Evolutionary conservation across 2,888 invertebrate species (phyloP).

Genomic region (Helleia helle): DNA sequence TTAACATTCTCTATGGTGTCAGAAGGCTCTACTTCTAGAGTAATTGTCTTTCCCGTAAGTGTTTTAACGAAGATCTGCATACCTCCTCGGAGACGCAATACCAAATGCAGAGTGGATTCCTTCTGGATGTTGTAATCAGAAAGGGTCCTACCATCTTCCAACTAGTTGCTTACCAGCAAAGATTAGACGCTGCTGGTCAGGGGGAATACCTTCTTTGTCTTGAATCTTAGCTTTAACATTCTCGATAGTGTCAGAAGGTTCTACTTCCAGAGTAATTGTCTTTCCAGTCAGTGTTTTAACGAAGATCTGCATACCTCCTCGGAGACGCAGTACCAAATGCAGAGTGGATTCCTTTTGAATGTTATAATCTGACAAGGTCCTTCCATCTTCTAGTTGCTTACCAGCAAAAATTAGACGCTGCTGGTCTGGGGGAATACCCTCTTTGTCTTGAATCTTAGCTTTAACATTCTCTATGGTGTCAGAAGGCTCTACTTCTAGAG

Average conservation of each 20-base stretch:
- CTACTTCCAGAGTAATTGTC: constrained; percentile 36
- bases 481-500: constrained; percentile 46
- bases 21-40: constrained; percentile 30
- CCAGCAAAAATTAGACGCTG: constrained; percentile 53
- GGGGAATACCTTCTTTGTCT: constrained; percentile 40
- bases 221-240: constrained; percentile 42
- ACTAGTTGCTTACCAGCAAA: constrained; percentile 39
- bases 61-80: constrained; percentile 35
- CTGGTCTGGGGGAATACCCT: constrained; percentile 53
- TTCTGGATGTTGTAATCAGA: constrained; percentile 40
- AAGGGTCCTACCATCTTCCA: constrained; percentile 38
- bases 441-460: constrained; percentile 53
- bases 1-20: constrained; percentile 34
- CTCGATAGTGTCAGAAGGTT: constrained; percentile 36
- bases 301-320: constrained; percentile 36
- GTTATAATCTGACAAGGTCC: constrained; percentile 51
- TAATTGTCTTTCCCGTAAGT: constrained; percentile 34
- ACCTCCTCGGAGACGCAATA: constrained; percentile 29
- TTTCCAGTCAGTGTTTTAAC: constrained; percentile 39
- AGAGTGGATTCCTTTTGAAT: constrained; percentile 55
- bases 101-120: constrained; percentile 29
- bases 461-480: constrained; percentile 57
- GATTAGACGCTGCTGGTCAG: constrained; percentile 39
- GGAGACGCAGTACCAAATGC: constrained; percentile 44
- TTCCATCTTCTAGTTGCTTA: constrained; percentile 52